Evolutionary conservation across 2,888 invertebrate species (phyloP), one percentile per base, ranked within the genome.

Genomic region (Polyploca ridens): DNA sequence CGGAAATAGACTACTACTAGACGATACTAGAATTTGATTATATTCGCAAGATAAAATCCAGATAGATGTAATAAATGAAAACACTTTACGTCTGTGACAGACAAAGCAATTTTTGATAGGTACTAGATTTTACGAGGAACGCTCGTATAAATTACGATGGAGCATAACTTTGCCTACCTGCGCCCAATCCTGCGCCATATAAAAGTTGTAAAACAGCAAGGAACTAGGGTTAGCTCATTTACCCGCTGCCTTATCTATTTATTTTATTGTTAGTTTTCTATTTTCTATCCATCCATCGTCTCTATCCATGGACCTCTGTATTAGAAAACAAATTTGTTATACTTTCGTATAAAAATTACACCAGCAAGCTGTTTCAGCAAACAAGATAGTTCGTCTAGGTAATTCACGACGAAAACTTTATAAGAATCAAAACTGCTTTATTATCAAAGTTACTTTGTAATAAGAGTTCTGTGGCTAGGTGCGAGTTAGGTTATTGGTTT

Each of bases 121-220:
- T 82, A 75, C 78, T 77, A 73, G 69, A 66, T 77, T 85, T 87
- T 88, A 86, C 72, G 79, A 75, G 67, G 63, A 63, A 63, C 62
- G 67, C 38, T 76, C 79, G 75, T 84, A 86, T 83, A 85, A 81
- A 80, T 76, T 74, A 81, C 74, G 76, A 71, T 66, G 59, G 66
- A 66, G 63, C 63, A 69, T 79, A 77, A 77, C 76, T 72, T 67
- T 67, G 70, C 70, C 66, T 69, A 69, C 73, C 72, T 70, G 66
- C 65, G 63, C 77, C 81, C 79, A 85, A 88, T 82, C 73, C 72
- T 70, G 66, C 65, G 63, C 77, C 81, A 79, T 85, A 88, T 82
- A 85, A 84, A 82, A 72, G 87, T 71, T 79, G 72, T 88, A 86
- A 87, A 87, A 83, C 65, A 63, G 73, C 70, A 74, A 67, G 75